Evolutionary conservation across 2,797 vertebrate species (phyloP), one percentile per base, ranked within the genome.

Genomic region (Peromyscus eremicus): DNA sequence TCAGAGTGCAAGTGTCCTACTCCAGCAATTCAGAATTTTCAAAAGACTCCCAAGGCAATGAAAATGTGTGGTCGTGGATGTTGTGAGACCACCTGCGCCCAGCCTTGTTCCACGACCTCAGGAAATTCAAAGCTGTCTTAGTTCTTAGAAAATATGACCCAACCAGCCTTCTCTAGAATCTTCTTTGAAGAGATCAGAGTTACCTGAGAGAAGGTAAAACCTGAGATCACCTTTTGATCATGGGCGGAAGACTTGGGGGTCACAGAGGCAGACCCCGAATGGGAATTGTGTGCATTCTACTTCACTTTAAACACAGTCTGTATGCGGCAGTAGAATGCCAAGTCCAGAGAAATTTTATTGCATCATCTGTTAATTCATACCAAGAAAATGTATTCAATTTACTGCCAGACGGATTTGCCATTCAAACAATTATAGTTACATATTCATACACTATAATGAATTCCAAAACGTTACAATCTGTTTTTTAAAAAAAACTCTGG

Each of bases 391-490:
- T 12, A 91, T 87, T 94, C 91, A 68, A 57, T 80, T 95, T 89
- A 88, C 34, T 95, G 55, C 64, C 64, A 83, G 32, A 85, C 21
- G 55, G 23, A 87, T 86, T 2, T 94, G 52, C 32, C 85, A 94
- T 82, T 92, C 68, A 88, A 87, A 83, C 82, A 75, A 95, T 73
- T 87, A 75, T 52, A 95, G 77, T 85, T 94, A 84, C 34, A 79
- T 92, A 83, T 81, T 91, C 64, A 94, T 17, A 94, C 8, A 64
- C 8, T 5, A 34, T 68, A 92, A 96, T 10, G 16, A 55, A 64
- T 89, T 92, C 89, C 66, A 95, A 95, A 94, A 94, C 80, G 12
- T 82, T 93, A 92, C 49, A 83, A 71, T 77, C 91, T 88, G 77
- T 80, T 55, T 86, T 90, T 52, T 49, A 76, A 89, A 43, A 49